Conservation (phyloP, 2,888 invertebrate genomes). For the Dastarcus helophoroides region DNA sequence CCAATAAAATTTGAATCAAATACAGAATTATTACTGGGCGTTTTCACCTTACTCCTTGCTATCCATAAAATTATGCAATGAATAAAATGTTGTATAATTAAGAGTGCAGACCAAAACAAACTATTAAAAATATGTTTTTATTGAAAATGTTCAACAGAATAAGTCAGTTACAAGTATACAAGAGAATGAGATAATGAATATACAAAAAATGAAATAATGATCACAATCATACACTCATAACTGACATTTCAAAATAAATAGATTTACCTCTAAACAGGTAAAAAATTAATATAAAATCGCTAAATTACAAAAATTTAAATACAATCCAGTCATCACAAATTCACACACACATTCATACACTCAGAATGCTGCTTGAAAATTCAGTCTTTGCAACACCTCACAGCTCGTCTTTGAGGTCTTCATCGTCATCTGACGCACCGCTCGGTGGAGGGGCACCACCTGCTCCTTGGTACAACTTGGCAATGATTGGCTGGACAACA, state of each 20-base stretch:
- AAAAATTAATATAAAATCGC: slow-evolving; percentile 20
- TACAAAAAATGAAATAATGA: slow-evolving; percentile 17
- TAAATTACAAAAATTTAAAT: slow-evolving; percentile 4
- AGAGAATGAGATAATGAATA: slow-evolving; percentile 16
- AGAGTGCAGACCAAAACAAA: too few species aligned
- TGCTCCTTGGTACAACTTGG: slow-evolving; percentile 86
- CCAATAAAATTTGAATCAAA: too few species aligned
- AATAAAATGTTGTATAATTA: too few species aligned
- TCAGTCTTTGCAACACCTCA: slow-evolving; percentile 38
- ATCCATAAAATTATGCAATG: too few species aligned
- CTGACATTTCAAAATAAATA: slow-evolving; percentile 27
- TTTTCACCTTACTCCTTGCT: too few species aligned
- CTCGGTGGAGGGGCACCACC: slow-evolving; percentile 65
- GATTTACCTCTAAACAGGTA: slow-evolving; percentile 17
- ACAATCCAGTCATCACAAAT: slow-evolving; percentile 3
- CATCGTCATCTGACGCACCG: slow-evolving; percentile 55
- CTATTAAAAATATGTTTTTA: slow-evolving; percentile 19
- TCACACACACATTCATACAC: slow-evolving; percentile 12
- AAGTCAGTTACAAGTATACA: slow-evolving; percentile 30
- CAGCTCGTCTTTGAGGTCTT: slow-evolving; percentile 77
- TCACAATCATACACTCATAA: slow-evolving; percentile 26
- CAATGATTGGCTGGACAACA: slow-evolving; percentile 93
- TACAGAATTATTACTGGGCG: too few species aligned
- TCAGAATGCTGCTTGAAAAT: slow-evolving; percentile 3
- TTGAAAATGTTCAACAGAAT: slow-evolving; percentile 20